A percentile compares a stretch with the other conserved stretches of the same genome.
Evolutionary conservation across 2,888 invertebrate species (phyloP).

Genomic region (Julus scanicus): DNA sequence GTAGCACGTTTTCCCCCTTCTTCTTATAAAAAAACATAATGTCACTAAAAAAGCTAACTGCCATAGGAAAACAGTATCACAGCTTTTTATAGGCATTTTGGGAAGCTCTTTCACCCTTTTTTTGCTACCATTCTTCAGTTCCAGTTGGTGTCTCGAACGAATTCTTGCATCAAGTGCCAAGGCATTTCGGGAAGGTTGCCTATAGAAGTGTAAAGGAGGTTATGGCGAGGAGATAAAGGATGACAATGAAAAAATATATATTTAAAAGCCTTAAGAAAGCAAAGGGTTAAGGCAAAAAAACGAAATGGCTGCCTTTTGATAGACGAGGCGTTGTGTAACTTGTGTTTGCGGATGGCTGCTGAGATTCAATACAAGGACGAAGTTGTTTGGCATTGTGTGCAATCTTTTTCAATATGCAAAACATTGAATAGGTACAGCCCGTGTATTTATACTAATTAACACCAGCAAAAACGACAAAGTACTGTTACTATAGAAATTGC

Average conservation of each 20-base stretch:
- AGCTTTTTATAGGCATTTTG: slow-evolving; percentile 10
- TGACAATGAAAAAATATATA: slow-evolving; percentile 40
- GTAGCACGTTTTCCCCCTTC: neutral
- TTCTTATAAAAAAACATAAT: neutral
- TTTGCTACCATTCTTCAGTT: slow-evolving; percentile 46
- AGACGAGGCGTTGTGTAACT: neutral
- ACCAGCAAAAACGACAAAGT: neutral
- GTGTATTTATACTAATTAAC: slow-evolving; percentile 6
- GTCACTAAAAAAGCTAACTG: slow-evolving; percentile 45
- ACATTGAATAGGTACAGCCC: neutral
- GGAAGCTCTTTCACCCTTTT: slow-evolving; percentile 34
- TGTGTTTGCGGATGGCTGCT: neutral
- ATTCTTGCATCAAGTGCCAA: slow-evolving; percentile 55
- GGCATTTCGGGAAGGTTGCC: slow-evolving; percentile 54
- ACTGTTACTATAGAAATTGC: neutral
- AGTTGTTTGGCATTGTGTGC: neutral
- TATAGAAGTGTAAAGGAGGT: slow-evolving; percentile 45
- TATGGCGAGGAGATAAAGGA: neutral
- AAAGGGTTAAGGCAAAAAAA: slow-evolving; percentile 17
- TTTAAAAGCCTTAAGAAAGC: slow-evolving; percentile 13
- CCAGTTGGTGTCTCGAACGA: slow-evolving; percentile 48
- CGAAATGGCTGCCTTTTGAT: slow-evolving; percentile 19
- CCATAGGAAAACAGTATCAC: slow-evolving; percentile 11
- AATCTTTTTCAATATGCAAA: neutral
- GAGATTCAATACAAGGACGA: slow-evolving; percentile 41